Percentiles rank a stretch among this genome's conserved stretches.
phyloP scores from a whole-genome alignment of 2,113 vertebrate genomes.

The Alexandromys fortis region DNA sequence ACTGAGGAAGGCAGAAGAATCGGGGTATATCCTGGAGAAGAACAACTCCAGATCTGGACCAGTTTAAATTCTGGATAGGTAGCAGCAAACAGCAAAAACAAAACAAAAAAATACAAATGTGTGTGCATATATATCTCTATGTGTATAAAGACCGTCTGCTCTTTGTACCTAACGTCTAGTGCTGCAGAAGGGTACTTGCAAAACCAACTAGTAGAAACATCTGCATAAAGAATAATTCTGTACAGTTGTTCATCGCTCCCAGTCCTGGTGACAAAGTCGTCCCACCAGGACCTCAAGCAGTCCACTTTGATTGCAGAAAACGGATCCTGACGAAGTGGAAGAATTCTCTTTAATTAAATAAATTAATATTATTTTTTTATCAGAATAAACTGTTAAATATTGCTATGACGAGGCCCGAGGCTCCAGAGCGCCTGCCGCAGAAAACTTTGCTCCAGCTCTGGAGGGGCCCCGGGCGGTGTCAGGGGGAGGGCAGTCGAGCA shows the following conservation, averaged over 20 bases:
- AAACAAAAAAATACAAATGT: constrained; percentile 58
- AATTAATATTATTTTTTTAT: constrained; percentile 97
- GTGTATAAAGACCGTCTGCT: constrained; percentile 79
- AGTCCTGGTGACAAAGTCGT: constrained; percentile 77
- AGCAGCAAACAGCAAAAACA: constrained; percentile 92
- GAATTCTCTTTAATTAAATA: constrained; percentile 94
- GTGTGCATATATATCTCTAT: constrained; percentile 39
- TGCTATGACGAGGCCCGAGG: constrained; percentile 86
- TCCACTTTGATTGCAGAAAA: constrained; percentile 87
- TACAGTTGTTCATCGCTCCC: constrained; percentile 87
- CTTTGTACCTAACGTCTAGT: constrained; percentile 82
- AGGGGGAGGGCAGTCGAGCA: constrained; percentile 60
- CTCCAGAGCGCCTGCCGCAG: constrained; percentile 82
- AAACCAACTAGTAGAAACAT: constrained; percentile 85
- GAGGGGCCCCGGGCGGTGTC: constrained; percentile 72
- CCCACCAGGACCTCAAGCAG: constrained; percentile 82
- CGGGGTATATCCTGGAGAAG: constrained; percentile 79
- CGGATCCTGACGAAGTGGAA: constrained; percentile 87
- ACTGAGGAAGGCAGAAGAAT: not conserved
- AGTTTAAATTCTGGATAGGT: constrained; percentile 91
- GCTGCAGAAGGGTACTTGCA: constrained; percentile 77
- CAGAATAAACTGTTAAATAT: constrained; percentile 98
- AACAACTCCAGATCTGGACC: constrained; percentile 80
- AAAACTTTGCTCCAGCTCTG: constrained; percentile 78
- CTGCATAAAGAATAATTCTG: constrained; percentile 83